phyloP scores from a whole-genome alignment of 2,113 vertebrate genomes.

The Alectura lathami region DNA sequence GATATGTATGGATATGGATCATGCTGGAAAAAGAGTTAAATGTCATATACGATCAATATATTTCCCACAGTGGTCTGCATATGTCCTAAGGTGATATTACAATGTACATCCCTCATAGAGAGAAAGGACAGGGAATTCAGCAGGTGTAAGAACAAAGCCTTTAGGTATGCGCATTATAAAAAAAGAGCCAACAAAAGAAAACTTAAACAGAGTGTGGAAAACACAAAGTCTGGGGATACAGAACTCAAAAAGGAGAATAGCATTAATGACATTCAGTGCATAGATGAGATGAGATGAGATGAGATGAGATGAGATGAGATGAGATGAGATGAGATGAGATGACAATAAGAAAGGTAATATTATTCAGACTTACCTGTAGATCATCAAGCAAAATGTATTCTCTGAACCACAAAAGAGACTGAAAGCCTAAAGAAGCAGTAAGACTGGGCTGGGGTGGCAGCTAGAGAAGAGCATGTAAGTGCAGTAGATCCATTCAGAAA shows the following conservation, averaged over 20 bases:
- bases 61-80: neutral
- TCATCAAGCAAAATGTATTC: slow-evolving; percentile 12
- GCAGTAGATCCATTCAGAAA: neutral
- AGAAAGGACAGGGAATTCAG: neutral
- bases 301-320: neutral
- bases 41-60: neutral
- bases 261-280: neutral
- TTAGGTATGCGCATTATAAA: neutral
- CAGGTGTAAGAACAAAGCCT: neutral
- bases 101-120: neutral
- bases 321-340: neutral
- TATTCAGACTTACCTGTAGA: slow-evolving; percentile 28
- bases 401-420: slow-evolving; percentile 1
- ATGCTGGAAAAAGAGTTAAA: neutral
- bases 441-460: neutral
- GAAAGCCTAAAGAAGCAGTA: slow-evolving; percentile 41
- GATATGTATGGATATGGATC: neutral
- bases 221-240: neutral
- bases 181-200: neutral
- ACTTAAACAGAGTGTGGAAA: neutral
- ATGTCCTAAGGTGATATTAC: neutral
- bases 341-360: no score
- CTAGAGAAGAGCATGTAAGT: neutral
- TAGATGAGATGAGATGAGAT: neutral
- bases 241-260: neutral